Conservation (phyloP, 2,888 invertebrate species). For the Gastrophysa polygoni region DNA sequence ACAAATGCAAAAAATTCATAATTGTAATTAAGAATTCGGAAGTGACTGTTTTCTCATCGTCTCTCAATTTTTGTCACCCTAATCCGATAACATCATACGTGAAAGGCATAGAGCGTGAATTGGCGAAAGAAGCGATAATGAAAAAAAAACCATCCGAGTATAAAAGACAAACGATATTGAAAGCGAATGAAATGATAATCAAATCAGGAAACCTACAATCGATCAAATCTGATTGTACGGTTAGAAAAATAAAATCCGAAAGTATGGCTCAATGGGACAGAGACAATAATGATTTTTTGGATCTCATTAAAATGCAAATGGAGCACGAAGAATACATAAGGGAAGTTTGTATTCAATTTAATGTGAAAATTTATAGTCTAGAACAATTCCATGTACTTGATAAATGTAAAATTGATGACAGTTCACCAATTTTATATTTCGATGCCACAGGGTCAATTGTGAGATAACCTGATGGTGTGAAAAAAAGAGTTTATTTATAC, state of each 20-base stretch:
- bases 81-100: constrained; percentile 7
- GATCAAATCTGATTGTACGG: constrained; percentile 26
- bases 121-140: constrained; percentile 6
- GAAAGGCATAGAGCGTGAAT: constrained; percentile 11
- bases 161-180: constrained; percentile 10
- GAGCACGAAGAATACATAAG: constrained; percentile 32
- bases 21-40: constrained; percentile 19
- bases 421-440: constrained; percentile 29
- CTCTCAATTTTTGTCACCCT: constrained; percentile 12
- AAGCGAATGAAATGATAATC: not conserved
- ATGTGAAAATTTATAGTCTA: constrained; percentile 31
- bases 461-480: constrained; percentile 19
- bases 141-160: constrained; percentile 13
- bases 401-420: not conserved
- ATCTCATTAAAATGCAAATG: constrained; percentile 24
- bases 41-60: not conserved
- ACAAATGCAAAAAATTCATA: too few relatives aligned
- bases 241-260: constrained; percentile 32
- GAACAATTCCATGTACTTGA: constrained; percentile 25
- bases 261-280: constrained; percentile 15
- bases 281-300: constrained; percentile 21
- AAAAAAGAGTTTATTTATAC: constrained; percentile 18
- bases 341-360: constrained; percentile 33
- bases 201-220: constrained; percentile 16
- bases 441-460: constrained; percentile 35